A percentile compares a stretch with the other conserved stretches of the same genome.
Conservation (phyloP, 1,140 invertebrate genomes). For the Aphis craccivora region DNA sequence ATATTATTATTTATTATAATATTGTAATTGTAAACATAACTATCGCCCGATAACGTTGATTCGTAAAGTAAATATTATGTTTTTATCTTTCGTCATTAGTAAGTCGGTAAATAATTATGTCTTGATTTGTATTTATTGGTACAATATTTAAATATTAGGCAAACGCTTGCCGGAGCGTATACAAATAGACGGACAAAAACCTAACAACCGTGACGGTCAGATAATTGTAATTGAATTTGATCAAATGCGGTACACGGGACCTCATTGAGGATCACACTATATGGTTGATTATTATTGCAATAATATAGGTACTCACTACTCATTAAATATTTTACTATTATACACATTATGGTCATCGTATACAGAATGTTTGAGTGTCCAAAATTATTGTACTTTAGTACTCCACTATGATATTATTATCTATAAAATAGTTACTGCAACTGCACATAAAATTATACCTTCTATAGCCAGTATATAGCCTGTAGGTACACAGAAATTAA, state of each 20-base stretch:
- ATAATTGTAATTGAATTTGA: background rate
- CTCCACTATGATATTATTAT: too few relatives aligned
- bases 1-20: background rate
- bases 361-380: background rate
- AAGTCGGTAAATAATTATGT: too few relatives aligned
- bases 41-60: background rate
- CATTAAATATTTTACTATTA: too few relatives aligned
- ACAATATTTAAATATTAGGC: background rate
- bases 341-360: background rate
- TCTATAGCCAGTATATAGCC: too few relatives aligned
- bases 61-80: background rate
- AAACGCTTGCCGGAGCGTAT: background rate
- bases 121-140: background rate
- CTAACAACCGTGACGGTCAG: background rate
- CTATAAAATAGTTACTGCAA: too few relatives aligned
- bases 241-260: background rate
- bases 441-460: background rate
- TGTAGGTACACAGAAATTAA: background rate
- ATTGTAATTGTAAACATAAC: background rate
- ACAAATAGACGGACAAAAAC: background rate
- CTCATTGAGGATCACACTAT: background rate
- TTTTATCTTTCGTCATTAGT: background rate
- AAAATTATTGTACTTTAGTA: background rate
- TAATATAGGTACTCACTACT: background rate
- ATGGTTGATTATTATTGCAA: background rate